phyloP scores from a whole-genome alignment of 2,888 invertebrate genomes.

The Coenonympha arcania region DNA sequence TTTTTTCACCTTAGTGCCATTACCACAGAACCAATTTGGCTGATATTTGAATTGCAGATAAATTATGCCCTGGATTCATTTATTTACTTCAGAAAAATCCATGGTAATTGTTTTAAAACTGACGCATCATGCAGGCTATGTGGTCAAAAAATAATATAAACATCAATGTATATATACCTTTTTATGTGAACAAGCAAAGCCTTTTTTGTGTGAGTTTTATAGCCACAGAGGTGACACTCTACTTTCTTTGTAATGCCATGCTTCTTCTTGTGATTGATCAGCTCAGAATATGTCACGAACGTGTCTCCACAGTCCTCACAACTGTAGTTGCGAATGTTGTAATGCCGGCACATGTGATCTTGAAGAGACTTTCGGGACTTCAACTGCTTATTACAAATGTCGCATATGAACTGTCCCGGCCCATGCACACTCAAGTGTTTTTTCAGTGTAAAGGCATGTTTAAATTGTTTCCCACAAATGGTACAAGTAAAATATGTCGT shows the following conservation, averaged over 20 bases:
- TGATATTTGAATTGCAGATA: too few species aligned
- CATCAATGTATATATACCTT: too few species aligned
- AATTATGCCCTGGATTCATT: too few species aligned
- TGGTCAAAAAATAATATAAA: too few species aligned
- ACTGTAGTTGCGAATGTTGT: slow-evolving; percentile 60
- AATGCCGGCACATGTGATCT: slow-evolving; percentile 61
- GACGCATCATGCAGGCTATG: too few species aligned
- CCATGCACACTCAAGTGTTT: slow-evolving; percentile 60
- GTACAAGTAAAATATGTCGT: slow-evolving; percentile 56
- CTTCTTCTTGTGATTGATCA: slow-evolving; percentile 59
- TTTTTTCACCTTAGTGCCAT: too few species aligned
- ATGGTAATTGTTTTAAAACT: too few species aligned
- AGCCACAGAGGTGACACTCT: slow-evolving; percentile 62
- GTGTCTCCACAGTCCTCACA: slow-evolving; percentile 67
- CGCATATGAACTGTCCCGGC: slow-evolving; percentile 48
- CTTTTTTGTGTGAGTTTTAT: slow-evolving; percentile 58
- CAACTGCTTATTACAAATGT: slow-evolving; percentile 56
- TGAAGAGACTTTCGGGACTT: slow-evolving; percentile 57
- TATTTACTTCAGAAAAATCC: too few species aligned
- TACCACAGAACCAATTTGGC: too few species aligned
- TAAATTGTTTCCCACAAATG: slow-evolving; percentile 67
- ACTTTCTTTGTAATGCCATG: slow-evolving; percentile 48
- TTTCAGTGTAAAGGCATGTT: slow-evolving; percentile 60
- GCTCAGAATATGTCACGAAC: slow-evolving; percentile 63
- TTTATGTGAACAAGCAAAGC: slow-evolving; percentile 58